Evolutionary conservation across 2,113 vertebrate genomes (phyloP).

Genomic region (Pelvicachromis taeniatus): DNA sequence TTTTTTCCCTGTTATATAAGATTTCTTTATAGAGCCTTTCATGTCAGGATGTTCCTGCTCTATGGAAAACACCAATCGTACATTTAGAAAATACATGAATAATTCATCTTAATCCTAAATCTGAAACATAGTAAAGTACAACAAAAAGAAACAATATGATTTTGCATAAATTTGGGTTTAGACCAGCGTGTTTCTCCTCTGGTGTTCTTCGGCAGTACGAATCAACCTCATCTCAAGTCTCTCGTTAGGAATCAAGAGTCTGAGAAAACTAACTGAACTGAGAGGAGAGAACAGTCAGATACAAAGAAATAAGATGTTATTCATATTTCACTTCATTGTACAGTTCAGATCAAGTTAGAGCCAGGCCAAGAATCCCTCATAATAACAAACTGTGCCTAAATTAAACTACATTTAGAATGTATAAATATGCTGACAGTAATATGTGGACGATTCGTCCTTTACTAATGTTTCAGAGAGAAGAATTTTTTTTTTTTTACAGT

Average conservation of each 20-base stretch:
- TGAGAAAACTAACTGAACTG: fast-evolving
- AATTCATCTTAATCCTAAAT: fast-evolving
- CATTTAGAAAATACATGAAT: not conserved
- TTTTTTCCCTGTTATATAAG: not conserved
- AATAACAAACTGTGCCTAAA: no score
- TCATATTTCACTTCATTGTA: no score
- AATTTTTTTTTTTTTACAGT: no score
- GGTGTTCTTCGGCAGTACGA: fast-evolving
- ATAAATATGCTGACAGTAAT: no score
- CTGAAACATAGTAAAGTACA: not conserved
- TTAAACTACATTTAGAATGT: no score
- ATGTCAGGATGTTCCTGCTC: fast-evolving
- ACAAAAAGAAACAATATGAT: fast-evolving
- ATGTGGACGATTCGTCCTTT: no score
- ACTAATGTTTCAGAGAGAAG: no score
- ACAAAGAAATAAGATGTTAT: no score
- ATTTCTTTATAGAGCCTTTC: no score
- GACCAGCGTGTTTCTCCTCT: fast-evolving
- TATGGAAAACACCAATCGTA: fast-evolving
- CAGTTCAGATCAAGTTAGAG: no score
- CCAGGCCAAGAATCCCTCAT: no score
- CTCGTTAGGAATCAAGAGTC: not conserved
- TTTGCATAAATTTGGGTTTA: fast-evolving
- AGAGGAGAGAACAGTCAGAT: fast-evolving
- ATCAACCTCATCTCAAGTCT: not conserved